phyloP scores from a whole-genome alignment of 2,888 invertebrate species.

The Diplolepis rosae region DNA sequence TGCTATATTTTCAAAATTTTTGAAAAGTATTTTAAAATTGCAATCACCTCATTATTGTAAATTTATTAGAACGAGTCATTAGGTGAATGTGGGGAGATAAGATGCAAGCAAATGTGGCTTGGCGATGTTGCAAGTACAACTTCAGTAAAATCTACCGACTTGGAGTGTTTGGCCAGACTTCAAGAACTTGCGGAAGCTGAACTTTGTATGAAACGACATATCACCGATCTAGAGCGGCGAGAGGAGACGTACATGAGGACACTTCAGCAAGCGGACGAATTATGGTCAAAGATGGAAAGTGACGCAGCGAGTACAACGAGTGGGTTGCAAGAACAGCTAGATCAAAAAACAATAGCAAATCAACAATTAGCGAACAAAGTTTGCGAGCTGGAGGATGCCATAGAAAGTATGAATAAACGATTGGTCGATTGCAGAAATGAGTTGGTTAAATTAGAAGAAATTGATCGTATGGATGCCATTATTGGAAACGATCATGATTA shows the following conservation, averaged over 20 bases:
- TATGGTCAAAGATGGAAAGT: constrained; percentile 61
- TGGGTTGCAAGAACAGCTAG: constrained; percentile 75
- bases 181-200: constrained; percentile 76
- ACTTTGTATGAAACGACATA: constrained; percentile 78
- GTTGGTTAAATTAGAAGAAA: constrained; percentile 76
- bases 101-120: constrained; percentile 51
- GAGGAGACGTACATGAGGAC: constrained; percentile 83
- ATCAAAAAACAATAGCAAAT: constrained; percentile 77
- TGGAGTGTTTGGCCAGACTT: constrained; percentile 74
- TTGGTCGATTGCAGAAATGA: constrained; percentile 71
- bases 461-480: constrained; percentile 73
- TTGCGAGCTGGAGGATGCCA: constrained; percentile 73
- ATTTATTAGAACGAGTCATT: constrained; percentile 27
- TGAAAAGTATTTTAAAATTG: neutral
- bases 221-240: constrained; percentile 79
- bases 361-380: constrained; percentile 75
- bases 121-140: constrained; percentile 52
- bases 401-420: constrained; percentile 78
- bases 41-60: neutral
- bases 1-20: neutral
- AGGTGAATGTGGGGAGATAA: constrained; percentile 57
- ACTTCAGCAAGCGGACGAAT: constrained; percentile 82
- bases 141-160: constrained; percentile 66
- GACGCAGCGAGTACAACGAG: constrained; percentile 70
- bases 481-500: constrained; percentile 53